phyloP scores from a whole-genome alignment of 2,113 vertebrate genomes.

The Aramus guarauna region DNA sequence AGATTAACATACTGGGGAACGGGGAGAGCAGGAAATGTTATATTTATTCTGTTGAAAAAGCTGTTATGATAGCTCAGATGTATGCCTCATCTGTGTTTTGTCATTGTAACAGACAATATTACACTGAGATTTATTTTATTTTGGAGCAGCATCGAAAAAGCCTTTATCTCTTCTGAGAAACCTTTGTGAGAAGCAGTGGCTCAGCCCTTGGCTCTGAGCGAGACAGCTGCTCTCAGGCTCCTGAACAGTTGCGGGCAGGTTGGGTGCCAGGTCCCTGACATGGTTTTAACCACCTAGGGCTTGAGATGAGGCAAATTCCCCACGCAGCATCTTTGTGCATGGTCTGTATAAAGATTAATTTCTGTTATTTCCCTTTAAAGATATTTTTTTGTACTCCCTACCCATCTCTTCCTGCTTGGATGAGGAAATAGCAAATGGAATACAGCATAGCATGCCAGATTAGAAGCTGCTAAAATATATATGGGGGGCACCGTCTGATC shows the following conservation, averaged over 20 bases:
- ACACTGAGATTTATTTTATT: not conserved
- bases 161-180: not conserved
- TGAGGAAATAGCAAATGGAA: not conserved
- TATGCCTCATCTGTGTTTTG: not conserved
- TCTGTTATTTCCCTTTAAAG: not conserved
- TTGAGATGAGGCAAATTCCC: not conserved
- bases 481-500: not conserved
- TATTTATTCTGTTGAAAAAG: not conserved
- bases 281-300: not conserved
- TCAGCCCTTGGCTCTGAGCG: not conserved
- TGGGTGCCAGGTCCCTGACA: not conserved
- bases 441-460: not conserved
- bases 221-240: not conserved
- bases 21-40: not conserved
- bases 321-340: accelerated
- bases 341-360: not conserved
- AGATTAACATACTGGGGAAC: not conserved
- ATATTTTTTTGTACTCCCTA: not conserved
- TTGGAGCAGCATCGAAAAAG: not conserved
- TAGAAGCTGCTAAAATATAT: not conserved
- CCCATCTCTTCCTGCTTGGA: not conserved
- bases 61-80: not conserved
- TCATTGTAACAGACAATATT: not conserved
- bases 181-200: not conserved
- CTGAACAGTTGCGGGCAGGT: not conserved